Base-by-base conservation (phyloP, 2,797 vertebrate genomes). In the Danio albolineatus region DNA sequence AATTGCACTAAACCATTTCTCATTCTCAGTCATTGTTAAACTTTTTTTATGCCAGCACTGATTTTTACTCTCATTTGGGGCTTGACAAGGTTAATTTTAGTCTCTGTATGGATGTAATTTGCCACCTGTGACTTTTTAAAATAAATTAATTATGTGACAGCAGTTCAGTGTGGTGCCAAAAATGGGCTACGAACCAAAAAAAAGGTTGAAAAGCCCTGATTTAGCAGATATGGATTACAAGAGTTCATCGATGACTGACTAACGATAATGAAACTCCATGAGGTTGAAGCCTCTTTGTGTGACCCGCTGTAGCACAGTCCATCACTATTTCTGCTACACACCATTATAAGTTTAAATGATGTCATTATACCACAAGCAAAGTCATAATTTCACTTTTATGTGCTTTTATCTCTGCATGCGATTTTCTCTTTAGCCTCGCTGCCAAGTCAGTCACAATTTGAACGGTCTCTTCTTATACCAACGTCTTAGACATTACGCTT, bases 401-500 rank as follows among this genome's bases (percentile, higher is more conserved):
- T 57, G 41, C 62, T 57, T 67, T 78, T 78, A 69, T 78, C 74
- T 76, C 76, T 69, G 43, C 44, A 60, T 78, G 76, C n/a, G 54
- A 28, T 48, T 60, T 16, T 60, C 41, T 49, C n/a, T 78, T 19
- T 60, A 78, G 51, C 51, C 74, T 76, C 74, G 66, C 39, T 67
- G 62, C 74, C 62, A 76, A 57, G 53, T 49, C 43, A 48, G 54
- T 56, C 54, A 59, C 53, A 14, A 49, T 78, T 46, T 12, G 21
- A 61, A 61, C 21, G 4, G 16, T n/a, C 65, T 60, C n/a, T 73
- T 73, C 16, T 73, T 13, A 66, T 80, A 67, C 21, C 69, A 79
- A 39, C 7, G 57, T 62, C 53, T 76, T 65, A 57, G 7, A 41
- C 38, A 80, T 74, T 54, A 39, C 10, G 28, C 64, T 78, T 59